A percentile compares a stretch with the other conserved stretches of the same genome.
Evolutionary conservation across 2,797 vertebrate species (phyloP).

Genomic region (Pantherophis alleghaniensis): DNA sequence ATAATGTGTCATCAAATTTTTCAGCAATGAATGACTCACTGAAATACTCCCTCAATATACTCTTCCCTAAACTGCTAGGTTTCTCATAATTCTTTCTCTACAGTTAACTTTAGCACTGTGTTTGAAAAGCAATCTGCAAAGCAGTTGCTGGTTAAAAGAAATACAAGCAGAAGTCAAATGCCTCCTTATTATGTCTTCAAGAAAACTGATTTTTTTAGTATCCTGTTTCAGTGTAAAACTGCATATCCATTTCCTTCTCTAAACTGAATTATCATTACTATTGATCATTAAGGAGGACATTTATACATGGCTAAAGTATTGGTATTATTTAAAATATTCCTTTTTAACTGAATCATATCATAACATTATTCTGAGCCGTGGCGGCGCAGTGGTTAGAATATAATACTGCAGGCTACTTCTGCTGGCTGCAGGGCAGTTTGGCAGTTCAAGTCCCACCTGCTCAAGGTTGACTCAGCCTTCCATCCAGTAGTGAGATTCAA

Average conservation of each 20-base stretch:
- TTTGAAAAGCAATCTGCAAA: conserved; percentile 40
- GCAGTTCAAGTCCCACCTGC: too few relatives aligned
- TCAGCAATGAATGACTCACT: conserved; percentile 25
- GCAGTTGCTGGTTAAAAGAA: conserved; percentile 9
- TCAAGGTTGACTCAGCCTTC: too few relatives aligned
- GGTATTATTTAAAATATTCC: background rate
- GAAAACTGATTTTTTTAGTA: background rate
- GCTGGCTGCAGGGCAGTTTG: too few relatives aligned
- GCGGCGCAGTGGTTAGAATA: too few relatives aligned
- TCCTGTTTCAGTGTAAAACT: background rate
- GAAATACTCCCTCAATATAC: conserved; percentile 23
- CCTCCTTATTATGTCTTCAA: conserved; percentile 16
- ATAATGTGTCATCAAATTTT: conserved; percentile 20
- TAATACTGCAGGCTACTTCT: too few relatives aligned
- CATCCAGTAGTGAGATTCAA: too few relatives aligned
- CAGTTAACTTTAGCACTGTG: background rate
- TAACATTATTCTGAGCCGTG: background rate
- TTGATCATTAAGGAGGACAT: background rate
- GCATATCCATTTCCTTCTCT: background rate
- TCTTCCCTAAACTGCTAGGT: background rate
- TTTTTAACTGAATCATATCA: background rate
- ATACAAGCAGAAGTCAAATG: background rate
- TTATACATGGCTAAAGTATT: background rate
- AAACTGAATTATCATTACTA: background rate
- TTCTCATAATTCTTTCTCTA: conserved; percentile 32